A percentile compares a stretch with the other conserved stretches of the same genome.
Conservation (phyloP, 2,113 vertebrate genomes). For the Pleuronectes platessa region DNA sequence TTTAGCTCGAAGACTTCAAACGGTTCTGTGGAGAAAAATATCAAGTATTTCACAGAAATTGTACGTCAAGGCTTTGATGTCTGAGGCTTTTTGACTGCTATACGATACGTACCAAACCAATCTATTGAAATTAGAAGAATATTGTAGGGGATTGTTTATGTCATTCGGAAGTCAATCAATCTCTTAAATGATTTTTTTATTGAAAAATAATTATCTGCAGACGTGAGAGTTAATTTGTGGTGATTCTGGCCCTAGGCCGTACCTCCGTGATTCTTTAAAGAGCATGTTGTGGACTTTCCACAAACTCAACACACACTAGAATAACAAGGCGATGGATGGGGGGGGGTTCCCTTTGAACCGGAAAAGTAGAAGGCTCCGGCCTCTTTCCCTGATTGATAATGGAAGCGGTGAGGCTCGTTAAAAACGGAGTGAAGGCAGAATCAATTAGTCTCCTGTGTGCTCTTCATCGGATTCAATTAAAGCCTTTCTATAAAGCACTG, state of each 20-base stretch:
- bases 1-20: neutral
- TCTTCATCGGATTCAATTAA: constrained; percentile 71
- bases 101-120: too few relatives aligned
- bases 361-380: constrained; percentile 28
- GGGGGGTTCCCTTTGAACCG: constrained; percentile 37
- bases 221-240: neutral
- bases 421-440: constrained; percentile 61
- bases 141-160: neutral
- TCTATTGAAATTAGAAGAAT: neutral
- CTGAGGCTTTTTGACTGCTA: too few relatives aligned
- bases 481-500: constrained; percentile 65
- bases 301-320: constrained; percentile 7
- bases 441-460: constrained; percentile 70
- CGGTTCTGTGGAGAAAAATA: neutral
- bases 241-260: neutral
- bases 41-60: neutral
- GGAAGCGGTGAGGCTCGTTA: constrained; percentile 39
- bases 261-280: neutral
- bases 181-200: neutral
- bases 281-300: neutral
- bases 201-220: neutral
- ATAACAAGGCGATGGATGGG: neutral
- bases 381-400: constrained; percentile 16
- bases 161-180: neutral
- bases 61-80: neutral